phyloP scores from a whole-genome alignment of 2,113 vertebrate species.

The Aviceda subcristata region DNA sequence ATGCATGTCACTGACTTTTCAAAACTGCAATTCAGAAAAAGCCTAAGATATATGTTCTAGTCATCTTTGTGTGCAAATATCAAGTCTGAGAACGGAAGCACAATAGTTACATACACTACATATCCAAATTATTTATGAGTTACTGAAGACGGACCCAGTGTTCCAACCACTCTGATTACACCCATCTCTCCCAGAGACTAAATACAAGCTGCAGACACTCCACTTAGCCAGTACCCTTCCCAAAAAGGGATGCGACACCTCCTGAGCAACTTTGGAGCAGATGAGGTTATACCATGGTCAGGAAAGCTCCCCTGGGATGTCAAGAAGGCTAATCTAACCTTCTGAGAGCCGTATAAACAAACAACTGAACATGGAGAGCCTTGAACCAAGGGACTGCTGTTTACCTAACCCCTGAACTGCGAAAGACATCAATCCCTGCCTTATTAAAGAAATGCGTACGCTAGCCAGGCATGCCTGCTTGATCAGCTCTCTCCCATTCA shows the following conservation, averaged over 20 bases:
- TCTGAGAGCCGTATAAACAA: conserved; percentile 72
- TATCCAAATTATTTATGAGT: background rate
- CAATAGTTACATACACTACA: background rate
- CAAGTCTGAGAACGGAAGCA: background rate
- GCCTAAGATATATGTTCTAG: rapidly evolving
- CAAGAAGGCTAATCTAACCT: conserved; percentile 61
- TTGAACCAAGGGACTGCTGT: conserved; percentile 71
- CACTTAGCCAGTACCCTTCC: background rate
- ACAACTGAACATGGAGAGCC: conserved; percentile 69
- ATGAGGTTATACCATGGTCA: conserved; percentile 59
- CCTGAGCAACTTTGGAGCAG: conserved; percentile 9
- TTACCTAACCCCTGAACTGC: conserved; percentile 75
- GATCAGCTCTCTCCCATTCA: conserved; percentile 62
- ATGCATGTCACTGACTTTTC: background rate
- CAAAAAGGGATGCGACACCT: conserved; percentile 3
- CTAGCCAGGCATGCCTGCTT: conserved; percentile 32
- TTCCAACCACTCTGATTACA: background rate
- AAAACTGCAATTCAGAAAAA: background rate
- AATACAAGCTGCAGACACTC: background rate
- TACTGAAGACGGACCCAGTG: background rate
- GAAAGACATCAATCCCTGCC: conserved; percentile 70
- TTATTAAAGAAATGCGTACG: conserved; percentile 70
- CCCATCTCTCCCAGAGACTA: background rate
- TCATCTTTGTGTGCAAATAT: background rate
- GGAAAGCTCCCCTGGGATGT: conserved; percentile 57